A percentile compares a stretch with the other conserved stretches of the same genome.
phyloP scores from a whole-genome alignment of 2,113 vertebrate species.

The Tapirus terrestris region DNA sequence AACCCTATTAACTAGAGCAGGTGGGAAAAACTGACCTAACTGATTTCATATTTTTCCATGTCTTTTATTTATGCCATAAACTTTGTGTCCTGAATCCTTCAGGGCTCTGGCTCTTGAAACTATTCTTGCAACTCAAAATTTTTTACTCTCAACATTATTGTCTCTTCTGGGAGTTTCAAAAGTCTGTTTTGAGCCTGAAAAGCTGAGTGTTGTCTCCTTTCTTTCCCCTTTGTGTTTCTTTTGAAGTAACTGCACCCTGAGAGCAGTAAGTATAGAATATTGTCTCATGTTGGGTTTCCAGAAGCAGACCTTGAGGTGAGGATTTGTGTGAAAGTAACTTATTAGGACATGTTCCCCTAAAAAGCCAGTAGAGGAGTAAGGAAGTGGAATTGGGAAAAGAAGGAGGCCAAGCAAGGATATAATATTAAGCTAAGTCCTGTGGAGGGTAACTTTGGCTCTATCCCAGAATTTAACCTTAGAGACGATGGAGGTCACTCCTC shows the following conservation, averaged over 20 bases:
- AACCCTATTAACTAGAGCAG: not conserved
- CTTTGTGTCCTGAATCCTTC: not conserved
- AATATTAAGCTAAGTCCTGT: not conserved
- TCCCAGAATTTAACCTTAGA: not conserved
- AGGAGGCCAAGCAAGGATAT: not conserved
- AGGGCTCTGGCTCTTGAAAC: not conserved
- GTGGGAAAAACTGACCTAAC: not conserved
- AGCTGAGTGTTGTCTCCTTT: not conserved
- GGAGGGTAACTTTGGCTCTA: not conserved
- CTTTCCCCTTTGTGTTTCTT: not conserved
- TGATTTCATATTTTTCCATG: not conserved
- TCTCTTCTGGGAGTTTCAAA: not conserved
- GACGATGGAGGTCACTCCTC: not conserved
- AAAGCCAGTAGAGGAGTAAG: not conserved
- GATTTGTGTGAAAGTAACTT: not conserved
- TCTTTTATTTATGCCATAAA: conserved; percentile 32
- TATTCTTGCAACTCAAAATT: not conserved
- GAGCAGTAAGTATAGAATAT: not conserved
- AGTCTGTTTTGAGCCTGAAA: conserved; percentile 3
- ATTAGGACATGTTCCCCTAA: not conserved
- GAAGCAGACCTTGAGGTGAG: not conserved
- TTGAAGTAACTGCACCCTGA: not conserved
- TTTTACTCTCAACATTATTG: conserved; percentile 21
- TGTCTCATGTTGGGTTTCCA: not conserved
- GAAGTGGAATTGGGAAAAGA: not conserved